A percentile compares a stretch with the other conserved stretches of the same genome.
phyloP scores from a whole-genome alignment of 2,113 vertebrate genomes.

The Microtus richardsoni region DNA sequence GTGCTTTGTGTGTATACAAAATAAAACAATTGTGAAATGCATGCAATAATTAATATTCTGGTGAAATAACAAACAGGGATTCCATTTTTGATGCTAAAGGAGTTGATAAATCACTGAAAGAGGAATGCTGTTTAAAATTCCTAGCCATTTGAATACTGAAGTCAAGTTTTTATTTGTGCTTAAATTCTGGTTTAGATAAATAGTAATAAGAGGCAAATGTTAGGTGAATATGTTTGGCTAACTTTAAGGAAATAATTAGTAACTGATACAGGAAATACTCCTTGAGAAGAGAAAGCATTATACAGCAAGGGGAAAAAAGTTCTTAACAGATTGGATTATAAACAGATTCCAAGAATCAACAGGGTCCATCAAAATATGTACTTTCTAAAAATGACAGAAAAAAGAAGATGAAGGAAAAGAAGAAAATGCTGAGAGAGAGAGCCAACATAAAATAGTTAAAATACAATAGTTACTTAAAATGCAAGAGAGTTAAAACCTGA shows the following conservation, averaged over 20 bases:
- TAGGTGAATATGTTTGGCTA: not conserved
- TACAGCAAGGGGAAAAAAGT: not conserved
- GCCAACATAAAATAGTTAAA: not conserved
- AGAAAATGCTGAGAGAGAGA: not conserved
- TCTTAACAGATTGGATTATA: not conserved
- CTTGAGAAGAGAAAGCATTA: not conserved
- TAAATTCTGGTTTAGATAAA: slow-evolving; percentile 1
- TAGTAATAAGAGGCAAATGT: not conserved
- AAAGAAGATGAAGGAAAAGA: not conserved
- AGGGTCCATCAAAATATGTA: not conserved
- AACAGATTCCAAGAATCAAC: not conserved
- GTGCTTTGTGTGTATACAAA: not conserved
- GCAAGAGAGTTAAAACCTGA: not conserved
- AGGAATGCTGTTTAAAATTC: not conserved
- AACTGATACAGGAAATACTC: not conserved
- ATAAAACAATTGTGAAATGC: not conserved
- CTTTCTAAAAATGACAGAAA: not conserved
- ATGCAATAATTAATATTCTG: not conserved
- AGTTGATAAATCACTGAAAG: not conserved
- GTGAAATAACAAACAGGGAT: not conserved
- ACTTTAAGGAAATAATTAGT: not conserved
- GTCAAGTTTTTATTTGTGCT: not conserved
- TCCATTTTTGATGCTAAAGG: not conserved
- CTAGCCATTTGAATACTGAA: not conserved
- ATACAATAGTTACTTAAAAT: not conserved